Conservation (phyloP, 2,797 vertebrate genomes). For the Pterois miles region DNA sequence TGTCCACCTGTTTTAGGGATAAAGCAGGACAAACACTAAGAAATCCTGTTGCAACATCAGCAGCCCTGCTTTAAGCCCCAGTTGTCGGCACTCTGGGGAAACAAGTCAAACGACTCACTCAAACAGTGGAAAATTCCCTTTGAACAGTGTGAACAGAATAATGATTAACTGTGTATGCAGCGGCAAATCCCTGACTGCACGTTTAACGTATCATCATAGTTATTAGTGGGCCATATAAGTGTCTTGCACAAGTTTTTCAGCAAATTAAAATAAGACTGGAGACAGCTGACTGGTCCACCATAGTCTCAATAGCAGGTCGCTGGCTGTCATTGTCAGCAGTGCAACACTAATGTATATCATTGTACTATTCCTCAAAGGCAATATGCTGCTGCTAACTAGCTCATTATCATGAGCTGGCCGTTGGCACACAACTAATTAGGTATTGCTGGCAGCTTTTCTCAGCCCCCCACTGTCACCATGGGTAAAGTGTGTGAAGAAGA, state of each 20-base stretch:
- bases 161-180: slow-evolving; percentile 26
- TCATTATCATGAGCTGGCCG: slow-evolving; percentile 24
- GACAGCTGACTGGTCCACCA: not conserved
- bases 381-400: slow-evolving; percentile 25
- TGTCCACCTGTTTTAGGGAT: slow-evolving; percentile 9
- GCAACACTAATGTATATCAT: slow-evolving; percentile 14
- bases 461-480: not conserved
- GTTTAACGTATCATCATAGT: not conserved
- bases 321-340: not conserved
- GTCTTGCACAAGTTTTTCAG: not conserved
- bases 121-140: slow-evolving; percentile 22
- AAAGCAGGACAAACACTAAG: slow-evolving; percentile 27
- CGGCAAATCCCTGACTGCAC: not conserved
- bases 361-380: slow-evolving; percentile 26
- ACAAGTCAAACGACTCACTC: not conserved
- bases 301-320: not conserved
- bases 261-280: not conserved
- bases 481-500: not conserved
- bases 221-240: not conserved
- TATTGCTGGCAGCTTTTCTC: slow-evolving; percentile 28
- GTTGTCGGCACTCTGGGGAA: slow-evolving; percentile 1
- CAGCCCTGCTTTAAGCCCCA: slow-evolving; percentile 10
- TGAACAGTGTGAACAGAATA: slow-evolving; percentile 34
- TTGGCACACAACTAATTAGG: slow-evolving; percentile 51
- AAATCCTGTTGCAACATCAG: slow-evolving; percentile 33